phyloP scores from a whole-genome alignment of 2,888 invertebrate species.

The Tachina grossa region DNA sequence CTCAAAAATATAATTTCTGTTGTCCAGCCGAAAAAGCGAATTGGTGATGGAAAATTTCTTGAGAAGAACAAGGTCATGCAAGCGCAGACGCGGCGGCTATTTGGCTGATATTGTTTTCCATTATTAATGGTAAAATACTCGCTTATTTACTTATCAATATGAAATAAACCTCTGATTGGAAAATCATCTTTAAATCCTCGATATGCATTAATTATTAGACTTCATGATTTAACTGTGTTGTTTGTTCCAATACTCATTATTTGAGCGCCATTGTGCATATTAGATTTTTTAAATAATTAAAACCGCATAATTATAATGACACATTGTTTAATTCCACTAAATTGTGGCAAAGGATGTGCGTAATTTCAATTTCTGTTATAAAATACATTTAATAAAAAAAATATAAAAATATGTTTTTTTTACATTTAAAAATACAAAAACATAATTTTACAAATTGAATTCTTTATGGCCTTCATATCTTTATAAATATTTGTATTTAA shows the following conservation, averaged over 20 bases:
- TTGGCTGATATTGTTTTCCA: no score
- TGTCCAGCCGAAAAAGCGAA: no score
- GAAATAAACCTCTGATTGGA: no score
- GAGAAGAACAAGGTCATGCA: no score
- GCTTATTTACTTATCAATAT: no score
- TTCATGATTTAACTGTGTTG: not conserved
- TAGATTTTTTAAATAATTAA: constrained; percentile 57
- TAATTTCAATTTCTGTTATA: constrained; percentile 1
- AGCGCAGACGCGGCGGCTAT: no score
- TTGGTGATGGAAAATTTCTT: no score
- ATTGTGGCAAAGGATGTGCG: constrained; percentile 48
- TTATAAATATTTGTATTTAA: constrained; percentile 24
- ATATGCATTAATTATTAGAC: no score
- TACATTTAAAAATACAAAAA: not conserved
- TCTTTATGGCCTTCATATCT: constrained; percentile 28
- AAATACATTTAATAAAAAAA: not conserved
- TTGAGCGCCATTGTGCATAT: constrained; percentile 42
- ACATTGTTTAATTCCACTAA: constrained; percentile 68
- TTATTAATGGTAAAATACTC: no score
- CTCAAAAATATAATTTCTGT: no score
- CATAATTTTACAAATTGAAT: constrained; percentile 13
- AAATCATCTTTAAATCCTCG: no score
- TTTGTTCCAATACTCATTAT: not conserved
- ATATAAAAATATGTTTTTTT: no score
- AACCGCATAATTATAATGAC: constrained; percentile 68